A percentile compares a stretch with the other conserved stretches of the same genome.
Evolutionary conservation across 2,113 vertebrate species (phyloP).

Genomic region (Bungarus multicinctus): DNA sequence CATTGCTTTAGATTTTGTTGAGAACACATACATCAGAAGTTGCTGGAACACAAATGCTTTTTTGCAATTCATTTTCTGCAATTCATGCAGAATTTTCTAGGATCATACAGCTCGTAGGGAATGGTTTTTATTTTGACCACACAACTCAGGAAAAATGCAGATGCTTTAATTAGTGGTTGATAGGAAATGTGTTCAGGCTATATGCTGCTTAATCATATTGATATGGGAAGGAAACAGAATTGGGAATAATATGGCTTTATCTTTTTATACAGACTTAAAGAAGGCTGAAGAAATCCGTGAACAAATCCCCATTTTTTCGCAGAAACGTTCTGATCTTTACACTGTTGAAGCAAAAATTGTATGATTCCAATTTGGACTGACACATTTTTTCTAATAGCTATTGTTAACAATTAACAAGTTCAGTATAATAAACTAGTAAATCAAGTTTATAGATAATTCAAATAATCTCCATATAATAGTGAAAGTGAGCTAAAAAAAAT

Average conservation of each 20-base stretch:
- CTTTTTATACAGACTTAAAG: constrained; percentile 82
- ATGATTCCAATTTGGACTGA: constrained; percentile 30
- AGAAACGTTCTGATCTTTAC: constrained; percentile 89
- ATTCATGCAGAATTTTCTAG: not conserved
- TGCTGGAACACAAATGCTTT: not conserved
- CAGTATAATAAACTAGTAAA: not conserved
- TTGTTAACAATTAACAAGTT: not conserved
- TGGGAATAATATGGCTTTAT: not conserved
- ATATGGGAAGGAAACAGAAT: not conserved
- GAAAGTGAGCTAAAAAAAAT: not conserved
- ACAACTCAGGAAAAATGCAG: not conserved
- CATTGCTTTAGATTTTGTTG: not conserved
- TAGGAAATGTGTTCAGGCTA: not conserved
- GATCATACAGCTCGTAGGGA: not conserved
- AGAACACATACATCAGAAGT: not conserved
- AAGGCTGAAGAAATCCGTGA: constrained; percentile 86
- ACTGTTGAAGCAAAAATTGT: constrained; percentile 65
- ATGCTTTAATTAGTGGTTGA: not conserved
- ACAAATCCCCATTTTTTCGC: constrained; percentile 87
- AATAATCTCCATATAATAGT: not conserved
- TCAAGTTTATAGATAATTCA: not conserved
- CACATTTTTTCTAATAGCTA: not conserved
- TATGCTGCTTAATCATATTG: not conserved
- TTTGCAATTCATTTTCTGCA: not conserved
- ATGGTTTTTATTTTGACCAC: not conserved